Percentiles rank a stretch among this genome's conserved stretches.
Evolutionary conservation across 2,888 invertebrate species (phyloP).

Genomic region (Hesperia comma): DNA sequence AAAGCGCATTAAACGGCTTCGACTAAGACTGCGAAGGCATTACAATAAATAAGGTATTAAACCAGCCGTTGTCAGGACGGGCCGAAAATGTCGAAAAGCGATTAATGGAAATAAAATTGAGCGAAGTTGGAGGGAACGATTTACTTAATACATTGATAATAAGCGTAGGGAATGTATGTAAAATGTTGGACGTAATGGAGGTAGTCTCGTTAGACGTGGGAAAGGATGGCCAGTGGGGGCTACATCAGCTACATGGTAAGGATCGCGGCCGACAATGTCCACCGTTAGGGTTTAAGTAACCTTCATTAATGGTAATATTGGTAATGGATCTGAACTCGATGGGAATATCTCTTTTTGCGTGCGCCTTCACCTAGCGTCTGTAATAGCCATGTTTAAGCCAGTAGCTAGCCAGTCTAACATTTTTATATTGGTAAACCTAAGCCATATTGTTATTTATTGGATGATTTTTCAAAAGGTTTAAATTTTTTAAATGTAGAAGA

Average conservation of each 20-base stretch:
- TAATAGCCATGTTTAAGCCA: constrained; percentile 66
- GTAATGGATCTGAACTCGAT: constrained; percentile 72
- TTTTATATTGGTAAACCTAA: not conserved
- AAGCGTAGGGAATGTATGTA: constrained; percentile 77
- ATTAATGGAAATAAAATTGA: constrained; percentile 80
- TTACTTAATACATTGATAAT: constrained; percentile 81
- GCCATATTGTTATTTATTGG: too few relatives aligned
- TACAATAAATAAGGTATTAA: constrained; percentile 79
- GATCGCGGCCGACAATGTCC: constrained; percentile 72
- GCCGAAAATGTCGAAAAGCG: constrained; percentile 75
- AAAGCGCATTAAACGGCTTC: constrained; percentile 71
- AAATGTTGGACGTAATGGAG: constrained; percentile 77
- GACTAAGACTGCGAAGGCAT: constrained; percentile 72
- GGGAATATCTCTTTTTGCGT: constrained; percentile 74
- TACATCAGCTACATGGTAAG: constrained; percentile 73
- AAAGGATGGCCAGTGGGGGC: constrained; percentile 58
- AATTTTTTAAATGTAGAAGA: too few relatives aligned
- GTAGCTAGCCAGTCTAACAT: constrained; percentile 38
- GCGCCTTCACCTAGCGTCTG: constrained; percentile 52
- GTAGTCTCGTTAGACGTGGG: constrained; percentile 82
- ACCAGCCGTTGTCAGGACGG: constrained; percentile 63
- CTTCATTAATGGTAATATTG: constrained; percentile 79
- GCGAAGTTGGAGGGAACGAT: constrained; percentile 70
- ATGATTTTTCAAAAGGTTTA: too few relatives aligned
- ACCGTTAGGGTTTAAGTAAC: constrained; percentile 75